Conservation (phyloP, 2,797 vertebrate genomes). For the Cyclura pinguis region DNA sequence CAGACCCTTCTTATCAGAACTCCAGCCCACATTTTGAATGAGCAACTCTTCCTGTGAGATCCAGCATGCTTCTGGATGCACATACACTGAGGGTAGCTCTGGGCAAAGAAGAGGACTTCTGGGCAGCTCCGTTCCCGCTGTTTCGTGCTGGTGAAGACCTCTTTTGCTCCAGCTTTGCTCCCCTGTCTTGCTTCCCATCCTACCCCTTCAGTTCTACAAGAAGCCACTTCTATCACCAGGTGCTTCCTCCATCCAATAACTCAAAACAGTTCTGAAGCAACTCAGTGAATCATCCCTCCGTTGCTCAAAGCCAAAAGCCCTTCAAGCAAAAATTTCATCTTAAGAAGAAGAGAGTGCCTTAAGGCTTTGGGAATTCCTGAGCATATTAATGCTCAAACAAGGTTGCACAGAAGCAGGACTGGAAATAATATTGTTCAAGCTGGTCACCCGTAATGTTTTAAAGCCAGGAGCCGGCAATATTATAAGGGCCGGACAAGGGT, state of each 20-base stretch:
- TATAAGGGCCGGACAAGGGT: not conserved
- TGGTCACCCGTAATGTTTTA: not conserved
- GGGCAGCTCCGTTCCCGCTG: no score
- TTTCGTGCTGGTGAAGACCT: not conserved
- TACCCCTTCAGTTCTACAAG: no score
- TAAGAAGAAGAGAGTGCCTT: not conserved
- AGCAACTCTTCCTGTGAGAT: no score
- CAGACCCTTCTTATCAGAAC: no score
- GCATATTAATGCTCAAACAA: not conserved
- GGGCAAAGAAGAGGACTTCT: no score
- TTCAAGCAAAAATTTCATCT: not conserved
- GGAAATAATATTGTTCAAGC: slow-evolving; percentile 6
- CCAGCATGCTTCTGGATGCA: no score
- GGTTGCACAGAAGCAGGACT: slow-evolving; percentile 16
- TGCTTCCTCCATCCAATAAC: not conserved
- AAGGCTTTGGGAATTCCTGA: slow-evolving; percentile 17
- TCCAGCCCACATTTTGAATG: no score
- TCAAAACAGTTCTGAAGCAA: not conserved
- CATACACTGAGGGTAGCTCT: no score
- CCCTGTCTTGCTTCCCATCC: not conserved
- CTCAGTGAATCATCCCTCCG: not conserved
- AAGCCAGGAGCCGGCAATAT: not conserved
- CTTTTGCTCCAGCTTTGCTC: not conserved
- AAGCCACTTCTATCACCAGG: not conserved
- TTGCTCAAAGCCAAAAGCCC: not conserved